Percentiles rank a stretch among this genome's conserved stretches.
Evolutionary conservation across 2,888 invertebrate genomes (phyloP).

Genomic region (Tenthredo livida): DNA sequence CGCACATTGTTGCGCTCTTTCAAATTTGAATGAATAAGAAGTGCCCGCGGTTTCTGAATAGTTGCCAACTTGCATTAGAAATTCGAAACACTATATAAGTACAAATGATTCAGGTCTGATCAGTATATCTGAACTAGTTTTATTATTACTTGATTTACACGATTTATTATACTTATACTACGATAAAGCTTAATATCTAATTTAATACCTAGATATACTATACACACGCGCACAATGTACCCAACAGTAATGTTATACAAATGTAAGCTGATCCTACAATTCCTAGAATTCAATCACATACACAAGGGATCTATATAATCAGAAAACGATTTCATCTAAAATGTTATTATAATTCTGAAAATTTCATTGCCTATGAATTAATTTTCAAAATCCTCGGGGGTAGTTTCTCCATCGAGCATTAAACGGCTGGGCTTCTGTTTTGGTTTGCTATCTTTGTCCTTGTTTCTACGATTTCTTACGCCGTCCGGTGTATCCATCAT

Average conservation of each 20-base stretch:
- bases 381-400: constrained; percentile 75
- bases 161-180: background rate
- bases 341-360: background rate
- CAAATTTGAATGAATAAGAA: background rate
- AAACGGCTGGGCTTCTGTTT: constrained; percentile 63
- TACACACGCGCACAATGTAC: background rate
- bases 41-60: background rate
- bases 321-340: background rate
- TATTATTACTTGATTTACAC: background rate
- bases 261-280: background rate
- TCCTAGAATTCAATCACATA: background rate
- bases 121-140: background rate
- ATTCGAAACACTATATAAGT: background rate
- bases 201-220: background rate
- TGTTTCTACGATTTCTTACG: constrained; percentile 77
- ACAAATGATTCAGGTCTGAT: background rate
- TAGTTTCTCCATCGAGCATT: constrained; percentile 76
- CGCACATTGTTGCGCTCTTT: background rate
- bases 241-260: background rate
- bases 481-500: constrained; percentile 83
- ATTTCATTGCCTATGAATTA: constrained; percentile 52
- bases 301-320: background rate
- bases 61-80: background rate
- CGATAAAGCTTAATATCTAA: background rate
- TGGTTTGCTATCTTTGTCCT: constrained; percentile 57